Evolutionary conservation across 1,140 invertebrate genomes (phyloP).

Genomic region (Euwallacea fornicatus): DNA sequence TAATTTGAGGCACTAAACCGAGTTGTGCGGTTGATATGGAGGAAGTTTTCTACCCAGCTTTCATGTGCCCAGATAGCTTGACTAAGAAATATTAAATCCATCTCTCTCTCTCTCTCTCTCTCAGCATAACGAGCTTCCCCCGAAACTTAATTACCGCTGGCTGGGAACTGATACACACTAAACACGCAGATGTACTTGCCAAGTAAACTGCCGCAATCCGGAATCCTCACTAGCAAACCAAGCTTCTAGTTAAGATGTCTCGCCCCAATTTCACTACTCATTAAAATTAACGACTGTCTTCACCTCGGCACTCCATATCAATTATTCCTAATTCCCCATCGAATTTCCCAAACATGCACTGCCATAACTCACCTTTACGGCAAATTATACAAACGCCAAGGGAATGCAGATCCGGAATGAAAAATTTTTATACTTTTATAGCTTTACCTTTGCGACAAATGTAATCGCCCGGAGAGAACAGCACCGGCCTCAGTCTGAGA

Average conservation of each 20-base stretch:
- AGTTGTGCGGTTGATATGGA: slow-evolving; percentile 5
- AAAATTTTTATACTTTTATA: neutral
- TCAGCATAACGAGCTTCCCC: neutral
- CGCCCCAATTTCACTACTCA: slow-evolving; percentile 8
- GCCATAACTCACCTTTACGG: too few species aligned
- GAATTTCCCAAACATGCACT: neutral
- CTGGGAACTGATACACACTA: slow-evolving; percentile 1
- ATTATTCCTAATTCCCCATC: slow-evolving; percentile 6
- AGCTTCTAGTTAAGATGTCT: slow-evolving; percentile 1
- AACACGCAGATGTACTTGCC: neutral
- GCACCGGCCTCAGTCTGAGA: slow-evolving; percentile 86
- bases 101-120: too few species aligned
- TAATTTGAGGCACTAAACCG: slow-evolving; percentile 12
- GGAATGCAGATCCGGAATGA: too few species aligned
- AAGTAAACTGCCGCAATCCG: slow-evolving; percentile 1
- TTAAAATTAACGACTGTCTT: slow-evolving; percentile 24
- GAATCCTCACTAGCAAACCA: neutral
- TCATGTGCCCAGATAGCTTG: too few species aligned
- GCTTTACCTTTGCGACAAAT: slow-evolving; percentile 95
- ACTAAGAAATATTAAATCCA: too few species aligned
- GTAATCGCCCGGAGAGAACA: slow-evolving; percentile 98
- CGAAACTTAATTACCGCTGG: slow-evolving; percentile 1
- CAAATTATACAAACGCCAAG: too few species aligned
- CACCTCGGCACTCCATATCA: slow-evolving; percentile 1
- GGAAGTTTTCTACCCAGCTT: too few species aligned